Evolutionary conservation across 1,140 invertebrate genomes (phyloP).

Genomic region (Teleopsis dalmanni): DNA sequence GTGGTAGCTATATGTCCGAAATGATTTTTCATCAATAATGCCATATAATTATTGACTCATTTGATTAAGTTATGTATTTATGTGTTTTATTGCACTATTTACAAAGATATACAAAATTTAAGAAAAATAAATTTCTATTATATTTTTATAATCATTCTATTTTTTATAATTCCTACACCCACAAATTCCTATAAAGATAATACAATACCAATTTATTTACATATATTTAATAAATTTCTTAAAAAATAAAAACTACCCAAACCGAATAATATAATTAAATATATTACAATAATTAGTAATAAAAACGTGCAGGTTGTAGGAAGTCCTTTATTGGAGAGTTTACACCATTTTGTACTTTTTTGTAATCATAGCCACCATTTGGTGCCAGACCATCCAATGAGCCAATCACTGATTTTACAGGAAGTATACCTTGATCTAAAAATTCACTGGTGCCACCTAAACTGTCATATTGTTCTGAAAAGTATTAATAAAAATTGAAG

Average conservation of each 20-base stretch:
- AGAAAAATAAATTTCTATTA: no score
- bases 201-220: no score
- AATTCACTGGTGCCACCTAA: slow-evolving; percentile 31
- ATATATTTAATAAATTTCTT: no score
- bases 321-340: slow-evolving; percentile 4
- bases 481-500: neutral
- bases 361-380: slow-evolving; percentile 5
- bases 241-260: neutral
- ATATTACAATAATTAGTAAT: neutral
- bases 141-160: no score
- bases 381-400: slow-evolving; percentile 10
- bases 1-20: no score
- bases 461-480: slow-evolving; percentile 28
- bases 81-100: no score
- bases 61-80: no score
- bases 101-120: no score
- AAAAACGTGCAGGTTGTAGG: slow-evolving; percentile 5
- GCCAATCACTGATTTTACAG: slow-evolving; percentile 26
- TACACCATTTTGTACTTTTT: neutral
- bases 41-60: no score
- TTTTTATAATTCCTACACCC: no score
- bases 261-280: neutral
- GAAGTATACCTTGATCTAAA: slow-evolving; percentile 22
- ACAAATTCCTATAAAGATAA: no score
- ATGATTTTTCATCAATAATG: no score